Conservation (phyloP, 2,888 invertebrate genomes). For the Drosophila subquinaria region DNA sequence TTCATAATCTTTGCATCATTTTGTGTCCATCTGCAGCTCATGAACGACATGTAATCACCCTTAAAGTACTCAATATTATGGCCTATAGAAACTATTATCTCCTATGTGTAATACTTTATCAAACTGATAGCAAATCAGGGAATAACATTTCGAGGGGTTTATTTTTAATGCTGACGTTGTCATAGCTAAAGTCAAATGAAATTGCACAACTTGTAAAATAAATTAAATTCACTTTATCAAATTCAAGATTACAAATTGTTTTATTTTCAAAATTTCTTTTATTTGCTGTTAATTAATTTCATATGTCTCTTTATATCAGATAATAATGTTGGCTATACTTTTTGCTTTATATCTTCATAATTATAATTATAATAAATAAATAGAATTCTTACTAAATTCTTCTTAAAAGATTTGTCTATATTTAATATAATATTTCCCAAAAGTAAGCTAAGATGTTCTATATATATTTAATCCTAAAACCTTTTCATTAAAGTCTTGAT, state of each 20-base stretch:
- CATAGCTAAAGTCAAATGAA: background rate
- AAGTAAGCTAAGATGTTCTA: too few relatives aligned
- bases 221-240: background rate
- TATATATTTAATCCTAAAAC: too few relatives aligned
- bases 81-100: conserved; percentile 2
- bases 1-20: conserved; percentile 15
- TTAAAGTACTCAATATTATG: background rate
- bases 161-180: conserved; percentile 9
- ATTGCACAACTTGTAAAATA: background rate
- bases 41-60: background rate
- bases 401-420: too few relatives aligned
- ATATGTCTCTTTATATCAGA: background rate
- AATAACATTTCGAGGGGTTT: background rate
- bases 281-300: background rate
- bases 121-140: conserved; percentile 15
- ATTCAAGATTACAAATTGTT: background rate
- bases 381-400: too few relatives aligned
- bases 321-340: background rate
- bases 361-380: too few relatives aligned
- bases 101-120: conserved; percentile 14
- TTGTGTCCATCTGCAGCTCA: conserved; percentile 10
- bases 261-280: background rate
- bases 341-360: background rate
- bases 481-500: too few relatives aligned
- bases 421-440: too few relatives aligned